Percentiles rank a stretch among this genome's conserved stretches.
Evolutionary conservation across 2,113 vertebrate genomes (phyloP).

Genomic region (Xenus cinereus): DNA sequence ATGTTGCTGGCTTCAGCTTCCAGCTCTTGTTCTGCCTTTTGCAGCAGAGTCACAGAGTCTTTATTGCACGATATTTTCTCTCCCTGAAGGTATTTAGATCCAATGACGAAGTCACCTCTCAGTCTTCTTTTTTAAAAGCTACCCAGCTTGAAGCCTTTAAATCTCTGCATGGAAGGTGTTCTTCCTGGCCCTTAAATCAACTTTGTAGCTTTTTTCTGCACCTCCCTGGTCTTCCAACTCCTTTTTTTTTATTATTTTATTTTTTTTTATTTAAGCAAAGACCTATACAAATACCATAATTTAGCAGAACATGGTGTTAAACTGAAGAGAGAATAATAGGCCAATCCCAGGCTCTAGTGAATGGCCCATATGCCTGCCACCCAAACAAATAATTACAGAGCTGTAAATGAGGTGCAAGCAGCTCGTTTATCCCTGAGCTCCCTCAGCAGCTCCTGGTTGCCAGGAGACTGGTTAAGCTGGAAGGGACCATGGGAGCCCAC

Average conservation of each 20-base stretch:
- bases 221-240: background rate
- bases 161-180: background rate
- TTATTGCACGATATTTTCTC: background rate
- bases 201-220: background rate
- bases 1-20: background rate
- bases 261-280: background rate
- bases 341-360: background rate
- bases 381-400: background rate
- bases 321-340: background rate
- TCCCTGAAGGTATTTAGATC: background rate
- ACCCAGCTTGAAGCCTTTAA: conserved; percentile 15
- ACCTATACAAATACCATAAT: background rate
- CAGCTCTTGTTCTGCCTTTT: background rate
- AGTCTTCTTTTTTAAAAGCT: background rate
- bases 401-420: background rate
- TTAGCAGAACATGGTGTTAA: background rate
- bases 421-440: background rate
- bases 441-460: background rate
- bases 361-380: background rate
- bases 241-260: background rate
- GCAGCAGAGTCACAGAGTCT: background rate
- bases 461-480: background rate
- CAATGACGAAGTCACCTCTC: background rate
- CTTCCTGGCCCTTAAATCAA: conserved; percentile 24
- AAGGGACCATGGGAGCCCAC: background rate